A percentile compares a stretch with the other conserved stretches of the same genome.
Evolutionary conservation across 2,888 invertebrate species (phyloP).

Genomic region (Kuschelorhynchus macadamiae): DNA sequence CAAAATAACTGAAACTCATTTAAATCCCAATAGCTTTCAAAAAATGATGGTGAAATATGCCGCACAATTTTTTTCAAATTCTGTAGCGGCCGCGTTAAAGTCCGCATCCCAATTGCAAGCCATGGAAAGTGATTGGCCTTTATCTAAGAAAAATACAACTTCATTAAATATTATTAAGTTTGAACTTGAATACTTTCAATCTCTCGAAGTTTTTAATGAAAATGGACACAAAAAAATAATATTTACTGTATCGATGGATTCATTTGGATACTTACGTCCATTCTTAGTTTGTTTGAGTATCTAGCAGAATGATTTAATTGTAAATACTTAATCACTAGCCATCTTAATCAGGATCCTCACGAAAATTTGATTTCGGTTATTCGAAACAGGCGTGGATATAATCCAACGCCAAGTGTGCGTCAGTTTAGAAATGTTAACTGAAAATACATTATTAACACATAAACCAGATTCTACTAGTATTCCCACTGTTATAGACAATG

Average conservation of each 20-base stretch:
- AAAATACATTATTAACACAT: too few species aligned
- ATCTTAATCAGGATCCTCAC: conserved; percentile 15
- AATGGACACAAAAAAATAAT: conserved; percentile 5
- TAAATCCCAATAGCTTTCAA: conserved; percentile 21
- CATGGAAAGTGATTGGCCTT: neutral
- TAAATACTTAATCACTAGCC: neutral
- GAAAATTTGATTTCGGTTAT: conserved; percentile 24
- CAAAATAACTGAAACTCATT: neutral
- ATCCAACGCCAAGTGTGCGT: conserved; percentile 10
- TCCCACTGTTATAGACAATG: too few species aligned
- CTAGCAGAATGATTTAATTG: neutral
- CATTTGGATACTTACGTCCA: conserved; percentile 1
- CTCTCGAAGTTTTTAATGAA: conserved; percentile 9
- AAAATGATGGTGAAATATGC: conserved; percentile 18
- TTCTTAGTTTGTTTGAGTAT: neutral
- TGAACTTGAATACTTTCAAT: conserved; percentile 5
- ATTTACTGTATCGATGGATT: conserved; percentile 11
- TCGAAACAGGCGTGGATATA: conserved; percentile 16
- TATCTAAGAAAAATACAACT: neutral
- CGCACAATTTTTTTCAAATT: conserved; percentile 9
- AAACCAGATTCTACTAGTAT: too few species aligned
- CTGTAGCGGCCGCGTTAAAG: neutral
- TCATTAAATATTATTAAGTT: neutral
- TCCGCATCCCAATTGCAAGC: conserved; percentile 1
- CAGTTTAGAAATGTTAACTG: conserved; percentile 7